Evolutionary conservation across 2,888 invertebrate genomes (phyloP), one percentile per base, ranked within the genome.

Genomic region (Lomographa bimaculata): DNA sequence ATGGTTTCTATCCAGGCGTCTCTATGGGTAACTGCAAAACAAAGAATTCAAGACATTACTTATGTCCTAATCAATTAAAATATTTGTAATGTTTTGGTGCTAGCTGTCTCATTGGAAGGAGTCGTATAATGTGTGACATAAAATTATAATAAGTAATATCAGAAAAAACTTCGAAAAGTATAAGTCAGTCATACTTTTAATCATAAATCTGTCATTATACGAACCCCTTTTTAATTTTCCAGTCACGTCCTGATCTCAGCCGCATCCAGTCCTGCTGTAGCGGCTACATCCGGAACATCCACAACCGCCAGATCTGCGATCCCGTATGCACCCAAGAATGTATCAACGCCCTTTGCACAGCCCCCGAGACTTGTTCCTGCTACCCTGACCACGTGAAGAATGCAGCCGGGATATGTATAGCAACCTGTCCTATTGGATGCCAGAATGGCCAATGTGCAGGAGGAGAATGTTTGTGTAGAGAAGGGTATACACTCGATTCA

Each of bases 191-290:
- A n/a, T n/a, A n/a, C n/a, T n/a, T n/a, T n/a, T n/a, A n/a, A n/a
- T n/a, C n/a, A n/a, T n/a, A n/a, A n/a, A n/a, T n/a, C n/a, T n/a
- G n/a, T n/a, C n/a, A n/a, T n/a, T n/a, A n/a, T n/a, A n/a, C n/a
- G n/a, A n/a, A n/a, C n/a, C n/a, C n/a, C n/a, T n/a, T n/a, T n/a
- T n/a, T n/a, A n/a, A n/a, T n/a, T n/a, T 65, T 62, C 1, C 73
- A 92, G 92, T 90, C 93, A 0, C 82, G 90, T 1, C 77, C 92
- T 3, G 90, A 91, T 9, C 86, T 92, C 58, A 94, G 93, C 61
- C 91, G 90, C 44, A 92, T 94, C 54, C 87, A 92, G 47, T 89
- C 92, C 10, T 95, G 95, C 65, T 95, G 95, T 64, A 90, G 91
- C 0, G 95, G 95, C 7, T 95, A 93, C 74, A 83, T 89, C 44